Base-by-base conservation (phyloP, 2,888 invertebrate species). In the Ptychoptera albimana region DNA sequence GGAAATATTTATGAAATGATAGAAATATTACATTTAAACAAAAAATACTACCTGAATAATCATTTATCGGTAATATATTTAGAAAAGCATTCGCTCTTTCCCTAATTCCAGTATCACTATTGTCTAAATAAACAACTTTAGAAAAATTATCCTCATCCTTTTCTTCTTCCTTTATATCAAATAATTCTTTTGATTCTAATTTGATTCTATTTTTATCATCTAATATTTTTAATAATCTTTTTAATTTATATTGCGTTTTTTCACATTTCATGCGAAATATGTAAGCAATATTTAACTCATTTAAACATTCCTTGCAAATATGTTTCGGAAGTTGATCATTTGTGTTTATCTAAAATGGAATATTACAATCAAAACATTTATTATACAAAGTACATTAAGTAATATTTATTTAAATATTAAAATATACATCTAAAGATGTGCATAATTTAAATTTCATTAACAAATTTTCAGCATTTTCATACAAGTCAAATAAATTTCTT, bases 191-290 rank as follows among this genome's bases (percentile, higher is more conserved):
- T 32, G 11, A 32, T 11, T 32, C n/a, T 7, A 9, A 7, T 7
- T n/a, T 3, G 2, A 9, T 7, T 11, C 9, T 11, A 11, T 23
- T 23, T 4, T 11, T 32, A 32, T 11, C n/a, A 11, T 11, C n/a
- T 32, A 11, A n/a, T 32, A 32, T 7, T 32, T 32, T 4, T 9
- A 9, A 11, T 11, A 32, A 15, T 12, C 42, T 32, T 14, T 49
- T 46, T 9, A 51, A 39, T 30, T 46, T 49, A 34, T 45, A 16
- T 14, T 53, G 48, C 12, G 49, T 53, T 12, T 38, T 43, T 42
- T 54, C 52, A 35, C 53, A 53, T 43, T 49, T 47, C 2, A 48
- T 44, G 44, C 49, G 51, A 38, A 54, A 54, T 35, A 48, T 48
- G 39, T 52, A 52, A 2, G 51, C 46, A n/a, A 45, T 36, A 37